These are phyloP conservation scores for Conus betulinus DNA, from an alignment of 1,140 invertebrate genomes.

Conservation along the genomic window DNA sequence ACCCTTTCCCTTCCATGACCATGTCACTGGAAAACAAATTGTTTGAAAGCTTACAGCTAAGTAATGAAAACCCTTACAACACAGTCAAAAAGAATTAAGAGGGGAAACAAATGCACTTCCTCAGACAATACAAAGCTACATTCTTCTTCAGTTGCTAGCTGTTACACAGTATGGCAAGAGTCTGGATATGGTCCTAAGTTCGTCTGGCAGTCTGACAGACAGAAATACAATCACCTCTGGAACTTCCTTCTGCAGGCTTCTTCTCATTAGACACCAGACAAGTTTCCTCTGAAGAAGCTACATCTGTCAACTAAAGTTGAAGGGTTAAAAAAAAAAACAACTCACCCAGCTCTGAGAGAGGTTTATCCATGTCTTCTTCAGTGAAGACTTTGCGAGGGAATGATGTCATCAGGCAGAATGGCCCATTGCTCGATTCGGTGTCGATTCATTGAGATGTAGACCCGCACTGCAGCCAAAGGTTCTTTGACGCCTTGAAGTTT, in stretches of 20 bases:
- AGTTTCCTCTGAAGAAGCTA: neutral
- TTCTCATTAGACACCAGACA: neutral
- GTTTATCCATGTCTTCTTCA: conserved; percentile 91
- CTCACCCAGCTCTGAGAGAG: conserved; percentile 87
- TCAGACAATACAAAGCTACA: no score
- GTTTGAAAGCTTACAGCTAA: no score
- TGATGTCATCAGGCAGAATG: conserved; percentile 88
- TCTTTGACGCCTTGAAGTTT: conserved; percentile 90
- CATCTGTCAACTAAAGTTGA: neutral
- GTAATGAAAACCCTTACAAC: no score
- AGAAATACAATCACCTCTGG: neutral
- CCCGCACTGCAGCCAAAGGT: conserved; percentile 88
- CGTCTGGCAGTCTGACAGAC: no score
- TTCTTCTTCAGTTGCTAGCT: no score
- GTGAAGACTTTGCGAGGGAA: conserved; percentile 91
- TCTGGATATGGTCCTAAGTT: no score
- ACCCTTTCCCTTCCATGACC: no score
- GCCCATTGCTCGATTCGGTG: conserved; percentile 79
- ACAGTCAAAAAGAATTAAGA: no score
- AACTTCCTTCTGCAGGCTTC: neutral
- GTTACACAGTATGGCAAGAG: no score
- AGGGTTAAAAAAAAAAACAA: neutral
- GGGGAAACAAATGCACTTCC: no score
- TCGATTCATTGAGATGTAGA: conserved; percentile 89
- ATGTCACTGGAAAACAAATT: no score